Conservation (phyloP, 1,140 invertebrate genomes). For the Penaeus japonicus region DNA sequence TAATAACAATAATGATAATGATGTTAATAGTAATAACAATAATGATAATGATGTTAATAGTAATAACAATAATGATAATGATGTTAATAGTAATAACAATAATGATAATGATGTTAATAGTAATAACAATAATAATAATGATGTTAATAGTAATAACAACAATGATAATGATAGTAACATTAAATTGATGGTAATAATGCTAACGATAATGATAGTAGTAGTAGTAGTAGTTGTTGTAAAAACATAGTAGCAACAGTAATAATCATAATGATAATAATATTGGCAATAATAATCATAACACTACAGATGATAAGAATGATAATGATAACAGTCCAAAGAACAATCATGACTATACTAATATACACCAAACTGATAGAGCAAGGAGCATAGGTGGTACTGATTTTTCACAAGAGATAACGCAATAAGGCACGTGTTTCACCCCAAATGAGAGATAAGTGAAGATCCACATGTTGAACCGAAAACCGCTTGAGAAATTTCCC, state of each 20-base stretch:
- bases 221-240: neutral
- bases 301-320: no score
- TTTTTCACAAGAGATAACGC: no score
- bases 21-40: neutral
- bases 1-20: neutral
- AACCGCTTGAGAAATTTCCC: no score
- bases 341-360: no score
- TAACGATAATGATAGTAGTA: neutral
- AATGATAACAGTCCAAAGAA: no score
- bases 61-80: neutral
- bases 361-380: no score
- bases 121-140: neutral
- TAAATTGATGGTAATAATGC: neutral
- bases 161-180: no score
- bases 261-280: constrained; percentile 14
- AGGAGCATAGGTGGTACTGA: no score
- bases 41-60: neutral
- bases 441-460: no score
- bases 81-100: neutral
- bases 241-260: neutral
- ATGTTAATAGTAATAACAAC: neutral
- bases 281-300: constrained; percentile 11
- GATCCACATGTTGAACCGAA: no score
- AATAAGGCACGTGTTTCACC: no score
- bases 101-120: neutral